Evolutionary conservation across 1,140 invertebrate species (phyloP).

Genomic region (Drosophila tsacasi): DNA sequence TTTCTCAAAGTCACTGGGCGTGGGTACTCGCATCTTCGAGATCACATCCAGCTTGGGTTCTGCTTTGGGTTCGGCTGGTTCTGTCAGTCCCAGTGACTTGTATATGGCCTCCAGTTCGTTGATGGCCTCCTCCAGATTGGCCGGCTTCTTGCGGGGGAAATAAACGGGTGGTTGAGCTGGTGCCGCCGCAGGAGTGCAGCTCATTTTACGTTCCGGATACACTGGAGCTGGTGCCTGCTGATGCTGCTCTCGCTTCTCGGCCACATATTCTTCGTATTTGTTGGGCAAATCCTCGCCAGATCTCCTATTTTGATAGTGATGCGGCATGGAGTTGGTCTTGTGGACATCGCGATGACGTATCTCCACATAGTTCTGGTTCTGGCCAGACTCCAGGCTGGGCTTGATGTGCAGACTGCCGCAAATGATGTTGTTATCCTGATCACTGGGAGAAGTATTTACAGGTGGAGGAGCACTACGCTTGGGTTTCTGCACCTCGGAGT

Average conservation of each 20-base stretch:
- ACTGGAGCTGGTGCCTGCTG: conserved; percentile 61
- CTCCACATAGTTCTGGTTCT: conserved; percentile 72
- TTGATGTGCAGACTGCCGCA: conserved; percentile 80
- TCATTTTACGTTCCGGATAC: conserved; percentile 62
- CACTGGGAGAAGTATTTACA: background rate
- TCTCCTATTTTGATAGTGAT: conserved; percentile 64
- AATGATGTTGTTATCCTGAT: conserved; percentile 59
- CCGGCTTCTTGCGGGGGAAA: conserved; percentile 87
- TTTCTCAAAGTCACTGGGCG: conserved; percentile 80
- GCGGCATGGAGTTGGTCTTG: conserved; percentile 81
- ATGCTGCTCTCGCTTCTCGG: conserved; percentile 72
- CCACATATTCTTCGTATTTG: conserved; percentile 81
- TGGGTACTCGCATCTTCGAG: conserved; percentile 88
- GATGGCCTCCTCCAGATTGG: conserved; percentile 93
- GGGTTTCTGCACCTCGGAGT: conserved; percentile 79
- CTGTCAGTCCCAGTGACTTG: conserved; percentile 92
- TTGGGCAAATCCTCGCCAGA: conserved; percentile 74
- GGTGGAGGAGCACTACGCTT: conserved; percentile 32
- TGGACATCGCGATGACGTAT: conserved; percentile 65
- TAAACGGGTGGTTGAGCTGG: conserved; percentile 73
- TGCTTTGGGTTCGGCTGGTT: conserved; percentile 89
- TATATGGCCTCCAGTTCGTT: conserved; percentile 96
- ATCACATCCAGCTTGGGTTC: conserved; percentile 87
- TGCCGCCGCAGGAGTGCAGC: conserved; percentile 48
- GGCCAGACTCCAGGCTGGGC: conserved; percentile 31